Percentiles rank a stretch among this genome's conserved stretches.
phyloP scores from a whole-genome alignment of 2,113 vertebrate genomes.

The Callipepla californica region DNA sequence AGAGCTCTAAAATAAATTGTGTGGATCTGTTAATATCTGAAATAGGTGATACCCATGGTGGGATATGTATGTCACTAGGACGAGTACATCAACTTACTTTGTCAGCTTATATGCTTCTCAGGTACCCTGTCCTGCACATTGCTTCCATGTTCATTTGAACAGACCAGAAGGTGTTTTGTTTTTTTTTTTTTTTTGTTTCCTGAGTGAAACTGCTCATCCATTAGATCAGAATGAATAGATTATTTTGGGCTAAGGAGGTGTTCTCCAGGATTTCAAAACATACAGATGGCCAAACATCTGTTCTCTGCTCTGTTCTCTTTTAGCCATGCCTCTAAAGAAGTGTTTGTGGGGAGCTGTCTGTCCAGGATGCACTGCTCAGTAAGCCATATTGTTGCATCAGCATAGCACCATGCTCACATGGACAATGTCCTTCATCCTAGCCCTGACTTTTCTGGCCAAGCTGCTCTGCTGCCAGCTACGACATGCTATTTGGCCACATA shows the following conservation, averaged over 20 bases:
- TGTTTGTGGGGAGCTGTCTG: fast-evolving
- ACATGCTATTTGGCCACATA: fast-evolving
- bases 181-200: not conserved
- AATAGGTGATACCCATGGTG: not conserved
- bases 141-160: not conserved
- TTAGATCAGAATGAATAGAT: not conserved
- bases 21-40: not conserved
- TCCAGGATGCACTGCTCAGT: fast-evolving
- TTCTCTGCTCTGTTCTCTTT: not conserved
- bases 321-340: not conserved
- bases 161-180: not conserved
- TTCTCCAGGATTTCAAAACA: not conserved
- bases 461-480: not conserved
- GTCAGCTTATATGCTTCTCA: not conserved
- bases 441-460: not conserved
- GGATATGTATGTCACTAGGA: not conserved
- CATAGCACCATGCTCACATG: not conserved
- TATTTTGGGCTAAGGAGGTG: not conserved
- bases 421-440: fast-evolving
- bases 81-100: fast-evolving
- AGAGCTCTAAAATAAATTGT: not conserved
- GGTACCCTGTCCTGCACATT: not conserved
- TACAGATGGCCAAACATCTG: not conserved
- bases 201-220: not conserved
- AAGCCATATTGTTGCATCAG: fast-evolving